phyloP scores from a whole-genome alignment of 2,888 invertebrate genomes.

The Mechanitis mazaeus region DNA sequence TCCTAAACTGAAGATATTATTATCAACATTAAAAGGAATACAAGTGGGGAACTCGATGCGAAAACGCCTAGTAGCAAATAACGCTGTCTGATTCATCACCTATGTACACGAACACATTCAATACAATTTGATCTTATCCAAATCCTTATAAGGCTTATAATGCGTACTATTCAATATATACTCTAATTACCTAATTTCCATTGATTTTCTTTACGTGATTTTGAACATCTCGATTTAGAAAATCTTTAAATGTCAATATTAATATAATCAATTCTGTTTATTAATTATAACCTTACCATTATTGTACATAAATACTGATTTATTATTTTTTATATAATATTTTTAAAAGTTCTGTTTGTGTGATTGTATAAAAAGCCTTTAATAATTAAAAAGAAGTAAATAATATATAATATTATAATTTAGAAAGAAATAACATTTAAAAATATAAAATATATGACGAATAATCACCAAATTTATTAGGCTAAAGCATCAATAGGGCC shows the following conservation, averaged over 20 bases:
- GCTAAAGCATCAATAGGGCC: neutral
- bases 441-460: neutral
- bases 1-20: too few relatives aligned
- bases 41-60: conserved; percentile 15
- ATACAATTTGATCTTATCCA: neutral
- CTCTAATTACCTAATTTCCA: conserved; percentile 7
- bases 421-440: too few relatives aligned
- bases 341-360: too few relatives aligned
- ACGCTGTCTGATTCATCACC: conserved; percentile 19
- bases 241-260: conserved; percentile 21
- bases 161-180: neutral
- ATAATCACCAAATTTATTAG: neutral
- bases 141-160: neutral
- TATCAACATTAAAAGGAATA: conserved; percentile 4
- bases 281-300: too few relatives aligned
- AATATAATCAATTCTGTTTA: neutral
- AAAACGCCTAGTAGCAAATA: conserved; percentile 22
- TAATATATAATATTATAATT: too few relatives aligned
- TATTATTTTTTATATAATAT: too few relatives aligned
- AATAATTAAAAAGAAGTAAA: too few relatives aligned
- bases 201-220: conserved; percentile 26
- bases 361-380: too few relatives aligned
- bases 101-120: neutral
- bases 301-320: too few relatives aligned
- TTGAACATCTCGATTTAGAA: conserved; percentile 23